Conservation (phyloP, 2,888 invertebrate species). For the Lagria hirta region DNA sequence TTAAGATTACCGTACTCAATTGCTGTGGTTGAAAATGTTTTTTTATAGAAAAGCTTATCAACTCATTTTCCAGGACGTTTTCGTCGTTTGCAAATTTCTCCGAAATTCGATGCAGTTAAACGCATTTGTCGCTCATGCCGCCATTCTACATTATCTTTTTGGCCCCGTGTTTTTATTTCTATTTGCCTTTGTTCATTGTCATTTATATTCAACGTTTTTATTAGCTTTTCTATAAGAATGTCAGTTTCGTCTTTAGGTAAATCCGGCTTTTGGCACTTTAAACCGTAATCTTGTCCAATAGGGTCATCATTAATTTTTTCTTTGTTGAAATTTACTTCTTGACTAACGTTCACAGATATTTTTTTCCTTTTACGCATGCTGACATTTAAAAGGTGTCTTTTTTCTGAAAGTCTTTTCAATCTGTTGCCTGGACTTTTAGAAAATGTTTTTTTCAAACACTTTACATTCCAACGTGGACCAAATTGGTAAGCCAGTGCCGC, state of each 20-base stretch:
- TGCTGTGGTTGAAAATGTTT: not conserved
- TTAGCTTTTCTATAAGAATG: not conserved
- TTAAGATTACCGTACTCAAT: slow-evolving; percentile 1
- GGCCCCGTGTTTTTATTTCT: not conserved
- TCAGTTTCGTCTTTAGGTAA: not conserved
- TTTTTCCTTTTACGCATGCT: not conserved
- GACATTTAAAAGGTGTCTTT: not conserved
- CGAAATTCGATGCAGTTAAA: slow-evolving; percentile 3
- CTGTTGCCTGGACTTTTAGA: too few species aligned
- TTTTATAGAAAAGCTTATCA: not conserved
- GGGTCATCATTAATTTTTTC: too few species aligned
- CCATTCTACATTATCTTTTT: not conserved
- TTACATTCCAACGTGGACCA: not conserved
- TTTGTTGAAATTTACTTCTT: too few species aligned
- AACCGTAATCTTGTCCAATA: not conserved
- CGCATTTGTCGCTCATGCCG: not conserved
- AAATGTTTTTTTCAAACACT: not conserved
- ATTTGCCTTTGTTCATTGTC: not conserved
- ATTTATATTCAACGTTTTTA: not conserved
- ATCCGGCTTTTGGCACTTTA: not conserved
- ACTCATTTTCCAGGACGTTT: not conserved
- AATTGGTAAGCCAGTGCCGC: not conserved
- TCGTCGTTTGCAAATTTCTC: not conserved
- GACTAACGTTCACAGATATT: not conserved
- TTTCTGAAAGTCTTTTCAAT: not conserved